These are phyloP conservation scores for Arnoldichthys spilopterus DNA, from an alignment of 2,797 vertebrate species.

Conservation along the genomic window DNA sequence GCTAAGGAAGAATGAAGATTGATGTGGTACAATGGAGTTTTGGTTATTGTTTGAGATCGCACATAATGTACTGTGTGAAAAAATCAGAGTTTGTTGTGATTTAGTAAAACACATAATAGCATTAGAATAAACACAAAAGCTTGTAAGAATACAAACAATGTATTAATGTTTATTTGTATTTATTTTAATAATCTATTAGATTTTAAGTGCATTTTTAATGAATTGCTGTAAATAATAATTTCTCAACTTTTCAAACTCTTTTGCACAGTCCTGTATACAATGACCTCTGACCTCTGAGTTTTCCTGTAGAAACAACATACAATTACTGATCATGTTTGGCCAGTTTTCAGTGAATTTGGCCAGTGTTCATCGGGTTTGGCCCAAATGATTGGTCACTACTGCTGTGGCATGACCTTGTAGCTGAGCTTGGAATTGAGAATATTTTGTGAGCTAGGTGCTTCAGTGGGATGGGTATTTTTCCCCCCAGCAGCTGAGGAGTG, in stretches of 20 bases:
- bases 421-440: background rate
- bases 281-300: background rate
- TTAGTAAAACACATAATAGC: background rate
- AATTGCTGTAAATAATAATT: background rate
- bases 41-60: background rate
- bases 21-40: background rate
- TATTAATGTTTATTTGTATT: background rate
- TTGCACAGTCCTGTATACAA: background rate
- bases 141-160: background rate
- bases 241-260: background rate
- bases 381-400: background rate
- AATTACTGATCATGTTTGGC: background rate
- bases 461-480: background rate
- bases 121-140: too few relatives aligned
- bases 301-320: background rate
- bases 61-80: background rate
- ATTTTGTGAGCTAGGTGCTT: background rate
- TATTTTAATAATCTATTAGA: background rate
- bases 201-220: background rate
- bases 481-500: background rate
- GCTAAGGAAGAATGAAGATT: conserved; percentile 3
- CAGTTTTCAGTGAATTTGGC: too few relatives aligned
- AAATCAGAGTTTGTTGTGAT: background rate
- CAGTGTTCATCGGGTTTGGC: background rate
- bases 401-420: background rate